Evolutionary conservation across 2,113 vertebrate genomes (phyloP), one percentile per base, ranked within the genome.

Genomic region (Clarias gariepinus): DNA sequence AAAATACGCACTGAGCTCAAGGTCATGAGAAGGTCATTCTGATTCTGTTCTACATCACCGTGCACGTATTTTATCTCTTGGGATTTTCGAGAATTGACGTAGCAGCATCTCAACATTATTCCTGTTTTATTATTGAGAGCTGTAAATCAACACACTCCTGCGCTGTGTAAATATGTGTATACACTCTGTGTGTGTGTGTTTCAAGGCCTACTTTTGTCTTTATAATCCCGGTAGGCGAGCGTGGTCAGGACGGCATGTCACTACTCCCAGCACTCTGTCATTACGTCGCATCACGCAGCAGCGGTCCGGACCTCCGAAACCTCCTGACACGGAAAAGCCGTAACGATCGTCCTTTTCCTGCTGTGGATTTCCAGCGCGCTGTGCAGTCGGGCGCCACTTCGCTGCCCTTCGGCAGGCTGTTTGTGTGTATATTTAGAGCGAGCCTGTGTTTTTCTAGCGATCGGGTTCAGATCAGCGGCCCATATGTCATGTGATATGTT

Each of bases 201-300:
- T 63, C 19, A 4, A 63, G 52, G 82, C 74, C 16, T 47, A 60
- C 36, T 28, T 30, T 86, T 88, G 85, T 91, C 92, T 91, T 91
- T 91, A 93, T 93, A 94, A 95, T 91, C 90, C 93, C 88, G 93
- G 91, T 73, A 90, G 91, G 90, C 94, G 94, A 94, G 95, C 91
- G 92, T 90, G 90, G 92, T 90, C 86, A 88, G 89, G 76, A 85
- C 94, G 91, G 91, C 91, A 61, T 95, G 92, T 94, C 73, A 95
- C 94, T 95, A 94, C 92, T 93, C 88, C 21, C 92, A 93, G 92
- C 92, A 91, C 91, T 92, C 91, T 94, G 89, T 95, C 91, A 94
- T 95, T 95, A 93, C 86, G 79, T 88, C 89, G 87, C 90, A 89
- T 91, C n/a, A 66, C 93, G 91, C 91, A 92, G 90, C 84, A 90